Percentiles rank a stretch among this genome's conserved stretches.
Evolutionary conservation across 2,797 vertebrate species (phyloP).

Genomic region (Mionectes olivaceus): DNA sequence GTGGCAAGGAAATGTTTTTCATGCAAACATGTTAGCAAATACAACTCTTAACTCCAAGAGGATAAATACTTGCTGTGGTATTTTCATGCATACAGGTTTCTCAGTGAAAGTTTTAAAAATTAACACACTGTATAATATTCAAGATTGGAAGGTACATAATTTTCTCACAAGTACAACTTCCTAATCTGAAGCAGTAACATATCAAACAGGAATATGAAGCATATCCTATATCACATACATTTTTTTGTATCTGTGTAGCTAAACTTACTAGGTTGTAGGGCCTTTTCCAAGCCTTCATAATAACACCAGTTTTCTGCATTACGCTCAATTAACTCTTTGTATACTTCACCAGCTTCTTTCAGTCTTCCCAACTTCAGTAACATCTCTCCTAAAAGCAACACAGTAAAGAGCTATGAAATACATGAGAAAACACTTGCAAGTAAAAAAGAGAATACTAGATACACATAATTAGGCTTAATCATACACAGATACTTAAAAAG

Average conservation of each 20-base stretch:
- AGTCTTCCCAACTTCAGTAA: slow-evolving; percentile 81
- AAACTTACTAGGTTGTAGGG: slow-evolving; percentile 80
- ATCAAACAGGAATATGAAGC: background rate
- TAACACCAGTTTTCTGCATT: slow-evolving; percentile 85
- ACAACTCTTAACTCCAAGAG: background rate
- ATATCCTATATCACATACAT: rapidly evolving
- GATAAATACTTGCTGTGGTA: background rate
- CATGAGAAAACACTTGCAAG: background rate
- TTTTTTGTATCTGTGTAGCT: background rate
- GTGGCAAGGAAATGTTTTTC: background rate
- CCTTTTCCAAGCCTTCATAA: slow-evolving; percentile 83
- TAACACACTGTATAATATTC: background rate
- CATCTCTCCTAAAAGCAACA: slow-evolving; percentile 78
- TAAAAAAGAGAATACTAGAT: background rate
- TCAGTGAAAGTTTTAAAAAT: background rate
- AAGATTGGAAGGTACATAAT: background rate
- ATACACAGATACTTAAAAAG: background rate
- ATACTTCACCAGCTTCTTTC: slow-evolving; percentile 81
- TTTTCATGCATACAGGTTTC: background rate
- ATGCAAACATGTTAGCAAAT: background rate
- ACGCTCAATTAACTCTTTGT: slow-evolving; percentile 78
- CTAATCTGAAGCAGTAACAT: background rate
- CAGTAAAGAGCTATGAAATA: background rate
- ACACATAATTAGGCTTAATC: background rate
- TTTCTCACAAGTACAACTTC: background rate